Conservation (phyloP, 2,888 invertebrate genomes). For the Cheiracanthium punctorium region DNA sequence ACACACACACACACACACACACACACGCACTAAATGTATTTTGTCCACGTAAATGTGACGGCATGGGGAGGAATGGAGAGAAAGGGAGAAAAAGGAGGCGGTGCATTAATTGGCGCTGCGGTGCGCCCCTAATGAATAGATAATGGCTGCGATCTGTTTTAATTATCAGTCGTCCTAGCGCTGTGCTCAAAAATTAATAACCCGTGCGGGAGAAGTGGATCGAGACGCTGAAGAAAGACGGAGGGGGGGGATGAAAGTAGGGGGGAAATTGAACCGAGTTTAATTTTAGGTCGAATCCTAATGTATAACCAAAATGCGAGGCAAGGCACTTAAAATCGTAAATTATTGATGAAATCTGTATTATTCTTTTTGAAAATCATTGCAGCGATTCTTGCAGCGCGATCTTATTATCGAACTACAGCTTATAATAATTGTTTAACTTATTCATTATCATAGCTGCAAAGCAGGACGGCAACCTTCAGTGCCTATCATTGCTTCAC, state of each 20-base stretch:
- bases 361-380: too few relatives aligned
- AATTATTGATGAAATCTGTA: too few relatives aligned
- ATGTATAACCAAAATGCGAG: too few relatives aligned
- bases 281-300: not conserved
- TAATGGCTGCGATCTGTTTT: constrained; percentile 68
- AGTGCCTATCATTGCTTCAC: too few relatives aligned
- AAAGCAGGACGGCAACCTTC: too few relatives aligned
- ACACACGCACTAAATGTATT: not conserved
- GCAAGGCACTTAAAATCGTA: too few relatives aligned
- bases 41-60: not conserved
- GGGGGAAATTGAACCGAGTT: not conserved
- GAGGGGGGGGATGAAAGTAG: constrained; percentile 37
- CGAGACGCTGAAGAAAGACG: constrained; percentile 21
- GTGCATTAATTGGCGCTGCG: constrained; percentile 68
- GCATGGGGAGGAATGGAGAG: not conserved
- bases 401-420: too few relatives aligned
- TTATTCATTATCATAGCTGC: too few relatives aligned
- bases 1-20: not conserved
- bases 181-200: constrained; percentile 66
- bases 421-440: too few relatives aligned
- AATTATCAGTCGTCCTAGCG: constrained; percentile 65
- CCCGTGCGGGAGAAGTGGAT: constrained; percentile 47
- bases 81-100: constrained; percentile 12
- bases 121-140: constrained; percentile 68
- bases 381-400: too few relatives aligned